A percentile compares a stretch with the other conserved stretches of the same genome.
Conservation (phyloP, 2,888 invertebrate species). For the Eupithecia abbreviata region DNA sequence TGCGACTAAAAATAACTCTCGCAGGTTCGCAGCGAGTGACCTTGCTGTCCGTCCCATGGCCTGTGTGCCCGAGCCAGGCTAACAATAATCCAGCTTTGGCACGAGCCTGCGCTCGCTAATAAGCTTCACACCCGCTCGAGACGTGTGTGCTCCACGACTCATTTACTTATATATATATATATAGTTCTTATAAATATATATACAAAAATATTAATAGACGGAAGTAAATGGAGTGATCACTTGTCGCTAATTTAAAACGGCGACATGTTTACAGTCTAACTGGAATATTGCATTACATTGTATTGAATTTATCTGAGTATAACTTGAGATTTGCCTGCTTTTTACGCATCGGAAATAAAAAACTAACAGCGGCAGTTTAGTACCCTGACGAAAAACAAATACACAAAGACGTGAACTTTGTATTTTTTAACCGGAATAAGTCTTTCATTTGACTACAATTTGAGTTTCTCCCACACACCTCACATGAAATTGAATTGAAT, state of each 20-base stretch:
- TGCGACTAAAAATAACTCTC: too few relatives aligned
- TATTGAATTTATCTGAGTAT: too few relatives aligned
- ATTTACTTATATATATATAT: neutral
- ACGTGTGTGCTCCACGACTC: slow-evolving; percentile 23
- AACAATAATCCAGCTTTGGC: slow-evolving; percentile 56
- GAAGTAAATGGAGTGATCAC: neutral
- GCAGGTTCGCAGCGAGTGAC: neutral
- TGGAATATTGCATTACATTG: too few relatives aligned
- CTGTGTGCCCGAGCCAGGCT: slow-evolving; percentile 35
- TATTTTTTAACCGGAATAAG: too few relatives aligned
- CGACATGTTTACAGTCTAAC: neutral
- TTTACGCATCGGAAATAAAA: too few relatives aligned
- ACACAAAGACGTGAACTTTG: too few relatives aligned
- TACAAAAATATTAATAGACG: neutral
- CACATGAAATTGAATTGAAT: too few relatives aligned
- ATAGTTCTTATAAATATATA: neutral
- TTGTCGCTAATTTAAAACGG: neutral
- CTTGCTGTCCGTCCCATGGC: neutral
- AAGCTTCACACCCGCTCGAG: slow-evolving; percentile 32
- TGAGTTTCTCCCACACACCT: too few relatives aligned
- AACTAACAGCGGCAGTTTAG: too few relatives aligned
- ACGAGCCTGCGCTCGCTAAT: slow-evolving; percentile 41
- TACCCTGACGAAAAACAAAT: too few relatives aligned
- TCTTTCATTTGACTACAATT: too few relatives aligned
- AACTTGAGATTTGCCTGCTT: too few relatives aligned